Conservation (phyloP, 2,888 invertebrate species). For the Volucella inanis region DNA sequence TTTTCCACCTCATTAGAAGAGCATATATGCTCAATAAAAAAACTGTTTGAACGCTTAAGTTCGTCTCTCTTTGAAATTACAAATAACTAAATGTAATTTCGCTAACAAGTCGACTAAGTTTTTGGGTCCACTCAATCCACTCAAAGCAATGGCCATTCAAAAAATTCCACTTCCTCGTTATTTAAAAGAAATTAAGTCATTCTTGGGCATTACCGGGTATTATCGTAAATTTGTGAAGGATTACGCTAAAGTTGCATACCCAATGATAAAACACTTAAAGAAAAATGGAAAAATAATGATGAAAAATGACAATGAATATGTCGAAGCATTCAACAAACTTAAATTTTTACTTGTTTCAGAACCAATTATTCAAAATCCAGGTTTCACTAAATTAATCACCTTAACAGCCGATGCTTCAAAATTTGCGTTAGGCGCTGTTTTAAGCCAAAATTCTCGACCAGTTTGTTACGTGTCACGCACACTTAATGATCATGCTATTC, state of each 20-base stretch:
- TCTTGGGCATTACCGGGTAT: conserved; percentile 61
- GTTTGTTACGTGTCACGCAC: conserved; percentile 77
- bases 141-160: conserved; percentile 36
- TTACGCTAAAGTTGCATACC: too few relatives aligned
- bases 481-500: conserved; percentile 72
- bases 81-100: conserved; percentile 52
- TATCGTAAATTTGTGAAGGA: conserved; percentile 29
- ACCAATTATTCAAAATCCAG: conserved; percentile 48
- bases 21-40: conserved; percentile 45
- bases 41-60: not conserved
- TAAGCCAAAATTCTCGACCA: conserved; percentile 76
- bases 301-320: too few relatives aligned
- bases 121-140: conserved; percentile 46
- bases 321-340: conserved; percentile 47
- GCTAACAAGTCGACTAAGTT: conserved; percentile 33
- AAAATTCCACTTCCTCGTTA: conserved; percentile 16
- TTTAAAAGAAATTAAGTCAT: conserved; percentile 38
- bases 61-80: too few relatives aligned
- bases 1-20: conserved; percentile 70
- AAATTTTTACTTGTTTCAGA: conserved; percentile 30
- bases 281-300: conserved; percentile 49
- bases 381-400: conserved; percentile 57
- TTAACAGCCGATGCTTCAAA: conserved; percentile 70
- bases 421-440: conserved; percentile 70
- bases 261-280: conserved; percentile 64